Conservation (phyloP, 2,888 invertebrate species). For the Pegoplata infirma region DNA sequence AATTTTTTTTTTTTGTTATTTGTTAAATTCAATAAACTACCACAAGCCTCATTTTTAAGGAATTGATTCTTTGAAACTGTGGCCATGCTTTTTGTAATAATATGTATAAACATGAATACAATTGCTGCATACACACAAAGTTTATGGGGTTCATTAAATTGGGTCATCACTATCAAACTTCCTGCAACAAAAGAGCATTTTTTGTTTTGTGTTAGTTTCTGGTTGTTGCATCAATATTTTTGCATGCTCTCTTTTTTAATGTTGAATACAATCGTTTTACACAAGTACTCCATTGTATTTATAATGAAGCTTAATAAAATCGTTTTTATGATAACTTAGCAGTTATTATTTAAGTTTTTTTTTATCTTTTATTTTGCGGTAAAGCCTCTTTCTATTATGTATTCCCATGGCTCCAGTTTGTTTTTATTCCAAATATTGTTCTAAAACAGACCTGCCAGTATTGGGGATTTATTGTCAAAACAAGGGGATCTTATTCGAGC, state of each 20-base stretch:
- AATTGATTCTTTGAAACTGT: not conserved
- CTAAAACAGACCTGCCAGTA: too few relatives aligned
- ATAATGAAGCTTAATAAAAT: conserved; percentile 17
- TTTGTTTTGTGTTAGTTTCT: conserved; percentile 26
- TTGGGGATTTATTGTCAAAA: too few relatives aligned
- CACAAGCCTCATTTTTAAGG: too few relatives aligned
- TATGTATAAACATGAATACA: conserved; percentile 32
- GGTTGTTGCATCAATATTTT: conserved; percentile 41
- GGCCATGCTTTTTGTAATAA: conserved; percentile 23
- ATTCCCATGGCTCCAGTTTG: conserved; percentile 23
- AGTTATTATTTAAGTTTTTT: conserved; percentile 36
- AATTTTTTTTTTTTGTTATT: too few relatives aligned
- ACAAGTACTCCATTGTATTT: conserved; percentile 5
- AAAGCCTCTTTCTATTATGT: conserved; percentile 24
- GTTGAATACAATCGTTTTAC: not conserved
- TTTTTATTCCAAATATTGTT: too few relatives aligned
- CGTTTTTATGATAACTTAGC: conserved; percentile 45
- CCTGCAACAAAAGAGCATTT: conserved; percentile 68
- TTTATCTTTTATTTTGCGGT: conserved; percentile 12
- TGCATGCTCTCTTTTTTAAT: conserved; percentile 14
- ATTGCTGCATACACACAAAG: conserved; percentile 33
- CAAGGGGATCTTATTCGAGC: too few relatives aligned
- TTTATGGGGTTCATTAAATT: conserved; percentile 71
- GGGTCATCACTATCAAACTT: conserved; percentile 74
- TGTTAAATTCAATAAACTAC: too few relatives aligned